phyloP scores from a whole-genome alignment of 2,888 invertebrate species.

The Leptinotarsa tumamoca region DNA sequence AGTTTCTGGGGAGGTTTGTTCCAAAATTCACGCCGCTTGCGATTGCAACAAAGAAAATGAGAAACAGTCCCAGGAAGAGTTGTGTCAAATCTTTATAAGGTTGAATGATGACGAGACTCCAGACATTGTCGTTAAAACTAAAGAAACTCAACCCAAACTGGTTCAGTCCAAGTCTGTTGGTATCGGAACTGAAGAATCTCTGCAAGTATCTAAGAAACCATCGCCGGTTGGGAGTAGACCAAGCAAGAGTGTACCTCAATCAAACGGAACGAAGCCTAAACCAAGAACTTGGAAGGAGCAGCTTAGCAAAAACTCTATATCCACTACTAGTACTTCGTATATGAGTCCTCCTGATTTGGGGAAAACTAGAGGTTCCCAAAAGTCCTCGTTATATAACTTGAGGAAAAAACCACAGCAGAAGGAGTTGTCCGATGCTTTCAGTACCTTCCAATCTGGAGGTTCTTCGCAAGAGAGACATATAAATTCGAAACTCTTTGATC shows the following conservation, averaged over 20 bases:
- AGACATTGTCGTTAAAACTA: conserved; percentile 52
- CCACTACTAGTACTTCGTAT: conserved; percentile 63
- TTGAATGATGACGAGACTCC: conserved; percentile 57
- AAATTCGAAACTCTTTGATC: conserved; percentile 64
- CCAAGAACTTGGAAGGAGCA: conserved; percentile 58
- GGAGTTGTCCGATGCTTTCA: conserved; percentile 32
- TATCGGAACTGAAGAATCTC: conserved; percentile 28
- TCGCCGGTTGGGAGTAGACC: background rate
- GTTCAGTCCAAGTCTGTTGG: conserved; percentile 4
- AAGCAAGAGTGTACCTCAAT: background rate
- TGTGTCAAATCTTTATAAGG: conserved; percentile 63
- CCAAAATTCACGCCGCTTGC: conserved; percentile 46
- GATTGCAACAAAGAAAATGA: conserved; percentile 49
- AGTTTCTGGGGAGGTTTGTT: conserved; percentile 21
- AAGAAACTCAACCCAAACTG: conserved; percentile 16
- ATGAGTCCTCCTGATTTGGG: conserved; percentile 61
- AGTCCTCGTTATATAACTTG: conserved; percentile 48
- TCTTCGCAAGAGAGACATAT: background rate
- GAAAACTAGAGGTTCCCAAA: conserved; percentile 28
- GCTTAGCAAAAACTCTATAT: conserved; percentile 57
- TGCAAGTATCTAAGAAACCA: conserved; percentile 7
- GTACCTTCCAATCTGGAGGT: conserved; percentile 13
- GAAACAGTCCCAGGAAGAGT: conserved; percentile 48
- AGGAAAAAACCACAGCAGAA: conserved; percentile 55
- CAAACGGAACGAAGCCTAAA: conserved; percentile 25